Base-by-base conservation (phyloP, 2,113 vertebrate genomes). In the Nannobrachium achirus region DNA sequence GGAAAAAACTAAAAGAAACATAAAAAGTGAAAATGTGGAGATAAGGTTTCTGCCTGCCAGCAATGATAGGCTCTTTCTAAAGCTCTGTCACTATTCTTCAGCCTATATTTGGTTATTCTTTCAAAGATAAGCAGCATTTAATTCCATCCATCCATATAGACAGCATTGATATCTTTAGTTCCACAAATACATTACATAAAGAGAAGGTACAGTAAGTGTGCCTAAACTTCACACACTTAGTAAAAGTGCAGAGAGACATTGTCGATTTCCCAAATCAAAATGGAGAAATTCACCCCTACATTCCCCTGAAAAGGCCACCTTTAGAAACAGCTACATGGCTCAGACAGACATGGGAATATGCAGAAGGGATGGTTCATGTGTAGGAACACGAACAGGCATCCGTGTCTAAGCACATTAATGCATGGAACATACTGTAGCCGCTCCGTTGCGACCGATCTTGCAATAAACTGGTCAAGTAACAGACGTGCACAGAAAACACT, bases 281-380 rank as follows among this genome's bases (percentile, higher is more conserved):
- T 41, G 15, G 11, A 39, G 4, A 66, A 39, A 55, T 67, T 38
- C 40, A 58, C 40, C 67, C n/a, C 50, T 40, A 61, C 68, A 78
- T 63, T 72, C 59, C 71, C 10, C 1, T 56, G 48, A 52, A 65
- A 87, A 85, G 72, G 78, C 76, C 71, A 77, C 71, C 68, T 68
- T 81, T 52, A 55, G 67, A 76, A 60, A 7, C 7, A 73, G 15
- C 48, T 59, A 60, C 20, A 39, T 14, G 10, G 15, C 13, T 40
- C 33, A 11, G 7, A 60, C 16, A 59, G 19, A 44, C 55, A 33
- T 10, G 40, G 56, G 63, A 8, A 52, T 19, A 40, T 10, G 14
- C 41, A 58, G 46, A 20, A 58, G 25, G 25, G 42, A 57, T 10
- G 18, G 8, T 20, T 10, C 51, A 53, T 20, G 10, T 20, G 49